phyloP scores from a whole-genome alignment of 2,113 vertebrate species.

The Eleginops maclovinus region DNA sequence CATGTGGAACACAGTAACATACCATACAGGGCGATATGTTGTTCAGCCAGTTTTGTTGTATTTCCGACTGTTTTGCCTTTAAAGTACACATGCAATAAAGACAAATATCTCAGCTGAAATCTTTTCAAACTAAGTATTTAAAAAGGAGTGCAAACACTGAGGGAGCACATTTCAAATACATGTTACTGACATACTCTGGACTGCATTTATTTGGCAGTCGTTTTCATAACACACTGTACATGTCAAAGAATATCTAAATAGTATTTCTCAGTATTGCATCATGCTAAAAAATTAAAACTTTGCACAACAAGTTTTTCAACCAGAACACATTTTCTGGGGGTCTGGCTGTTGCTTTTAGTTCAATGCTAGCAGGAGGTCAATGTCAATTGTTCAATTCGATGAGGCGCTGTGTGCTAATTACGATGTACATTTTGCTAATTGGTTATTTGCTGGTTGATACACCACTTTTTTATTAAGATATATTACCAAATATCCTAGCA shows the following conservation, averaged over 20 bases:
- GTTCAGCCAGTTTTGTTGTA: conserved; percentile 21
- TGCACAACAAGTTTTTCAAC: conserved; percentile 35
- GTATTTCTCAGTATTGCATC: conserved; percentile 42
- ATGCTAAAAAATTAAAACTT: conserved; percentile 44
- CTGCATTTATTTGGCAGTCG: conserved; percentile 18
- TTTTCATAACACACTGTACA: conserved; percentile 42
- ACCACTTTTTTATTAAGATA: too few species aligned
- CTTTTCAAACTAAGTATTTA: conserved; percentile 6
- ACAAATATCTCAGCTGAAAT: conserved; percentile 29
- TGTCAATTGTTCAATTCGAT: background rate
- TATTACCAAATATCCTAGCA: too few species aligned
- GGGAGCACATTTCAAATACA: conserved; percentile 36
- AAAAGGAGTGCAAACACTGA: conserved; percentile 48
- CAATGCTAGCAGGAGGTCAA: background rate
- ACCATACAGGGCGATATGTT: conserved; percentile 29
- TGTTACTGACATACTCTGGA: conserved; percentile 5
- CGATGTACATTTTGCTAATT: background rate
- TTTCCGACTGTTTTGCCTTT: conserved; percentile 17
- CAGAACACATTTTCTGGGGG: background rate
- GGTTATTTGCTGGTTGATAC: too few species aligned
- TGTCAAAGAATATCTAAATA: conserved; percentile 20
- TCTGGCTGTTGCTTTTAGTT: conserved; percentile 15
- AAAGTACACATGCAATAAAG: conserved; percentile 63
- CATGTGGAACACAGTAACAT: conserved; percentile 48
- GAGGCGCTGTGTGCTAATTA: background rate